A percentile compares a stretch with the other conserved stretches of the same genome.
phyloP scores from a whole-genome alignment of 2,113 vertebrate species.

The Zootoca vivipara region DNA sequence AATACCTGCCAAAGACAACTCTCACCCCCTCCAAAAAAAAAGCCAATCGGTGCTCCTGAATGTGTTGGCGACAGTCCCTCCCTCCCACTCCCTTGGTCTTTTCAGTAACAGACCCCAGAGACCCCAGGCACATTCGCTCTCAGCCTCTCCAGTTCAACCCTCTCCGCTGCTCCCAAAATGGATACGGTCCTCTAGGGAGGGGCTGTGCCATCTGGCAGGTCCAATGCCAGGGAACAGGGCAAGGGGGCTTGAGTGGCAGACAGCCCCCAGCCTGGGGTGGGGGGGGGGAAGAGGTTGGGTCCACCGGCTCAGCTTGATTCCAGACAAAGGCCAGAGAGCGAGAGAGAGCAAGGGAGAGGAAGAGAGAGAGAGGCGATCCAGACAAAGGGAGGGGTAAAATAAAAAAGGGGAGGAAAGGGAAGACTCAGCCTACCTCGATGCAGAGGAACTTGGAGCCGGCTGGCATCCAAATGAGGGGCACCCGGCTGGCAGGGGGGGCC shows the following conservation, averaged over 20 bases:
- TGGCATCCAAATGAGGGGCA: conserved; percentile 62
- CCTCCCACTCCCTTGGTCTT: background rate
- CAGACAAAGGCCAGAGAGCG: conserved; percentile 20
- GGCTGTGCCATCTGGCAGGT: background rate
- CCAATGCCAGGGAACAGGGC: background rate
- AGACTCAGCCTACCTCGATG: conserved; percentile 56
- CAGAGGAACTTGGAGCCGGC: conserved; percentile 64
- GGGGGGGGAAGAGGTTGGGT: background rate
- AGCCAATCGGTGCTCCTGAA: background rate
- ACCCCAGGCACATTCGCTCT: background rate
- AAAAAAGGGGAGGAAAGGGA: background rate
- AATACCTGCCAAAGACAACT: background rate
- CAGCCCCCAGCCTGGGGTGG: background rate
- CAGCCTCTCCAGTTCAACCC: background rate
- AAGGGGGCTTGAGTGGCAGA: background rate
- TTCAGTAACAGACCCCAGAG: background rate
- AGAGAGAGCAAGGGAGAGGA: background rate
- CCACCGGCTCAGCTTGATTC: background rate
- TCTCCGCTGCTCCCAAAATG: background rate
- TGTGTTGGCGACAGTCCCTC: background rate
- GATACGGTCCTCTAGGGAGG: background rate
- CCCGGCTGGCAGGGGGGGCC: conserved; percentile 54
- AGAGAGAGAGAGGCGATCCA: background rate
- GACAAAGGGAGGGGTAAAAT: background rate
- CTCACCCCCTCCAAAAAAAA: background rate